Conservation (phyloP, 2,888 invertebrate species). For the Mythimna vitellina region DNA sequence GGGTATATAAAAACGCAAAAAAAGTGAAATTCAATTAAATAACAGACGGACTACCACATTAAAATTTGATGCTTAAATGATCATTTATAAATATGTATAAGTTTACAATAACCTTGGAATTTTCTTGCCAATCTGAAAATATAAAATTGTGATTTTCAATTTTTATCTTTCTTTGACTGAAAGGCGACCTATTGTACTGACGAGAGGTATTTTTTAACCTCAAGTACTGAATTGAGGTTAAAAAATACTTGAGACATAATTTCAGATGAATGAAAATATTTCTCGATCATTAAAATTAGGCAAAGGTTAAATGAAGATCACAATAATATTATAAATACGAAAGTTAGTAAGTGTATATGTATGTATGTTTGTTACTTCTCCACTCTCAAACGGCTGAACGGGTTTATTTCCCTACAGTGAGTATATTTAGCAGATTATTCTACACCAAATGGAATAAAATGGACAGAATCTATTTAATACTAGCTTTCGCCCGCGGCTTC, state of each 20-base stretch:
- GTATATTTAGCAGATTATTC: no score
- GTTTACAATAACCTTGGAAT: background rate
- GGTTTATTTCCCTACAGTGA: no score
- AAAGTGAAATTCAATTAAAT: no score
- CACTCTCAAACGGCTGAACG: no score
- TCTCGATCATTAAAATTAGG: background rate
- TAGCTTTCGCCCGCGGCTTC: no score
- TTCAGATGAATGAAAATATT: background rate
- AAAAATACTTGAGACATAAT: background rate
- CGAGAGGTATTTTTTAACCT: no score
- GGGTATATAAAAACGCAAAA: no score
- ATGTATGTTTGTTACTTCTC: no score
- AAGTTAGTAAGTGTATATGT: no score
- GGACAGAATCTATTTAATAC: no score
- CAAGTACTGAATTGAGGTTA: background rate
- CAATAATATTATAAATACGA: no score
- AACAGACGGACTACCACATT: background rate
- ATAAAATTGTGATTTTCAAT: slow-evolving; percentile 3
- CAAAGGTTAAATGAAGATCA: background rate
- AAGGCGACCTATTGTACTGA: background rate
- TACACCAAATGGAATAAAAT: no score
- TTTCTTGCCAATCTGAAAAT: background rate
- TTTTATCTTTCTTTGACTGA: background rate
- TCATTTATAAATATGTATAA: slow-evolving; percentile 7
- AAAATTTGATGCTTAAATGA: background rate